Evolutionary conservation across 2,113 vertebrate species (phyloP).

Genomic region (Dasyprocta punctata): DNA sequence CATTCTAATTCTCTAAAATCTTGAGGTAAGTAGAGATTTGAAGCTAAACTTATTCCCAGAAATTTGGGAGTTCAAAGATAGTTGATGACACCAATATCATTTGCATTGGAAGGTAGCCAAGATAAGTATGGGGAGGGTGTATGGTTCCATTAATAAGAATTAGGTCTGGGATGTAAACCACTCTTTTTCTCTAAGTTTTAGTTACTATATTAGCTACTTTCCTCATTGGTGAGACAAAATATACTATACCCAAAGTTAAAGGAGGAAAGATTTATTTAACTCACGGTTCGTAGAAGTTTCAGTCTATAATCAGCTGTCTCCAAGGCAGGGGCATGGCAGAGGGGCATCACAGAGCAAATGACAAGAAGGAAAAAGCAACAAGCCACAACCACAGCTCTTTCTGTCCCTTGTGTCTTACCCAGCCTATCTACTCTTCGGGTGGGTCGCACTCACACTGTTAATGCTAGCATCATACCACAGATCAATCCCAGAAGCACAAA

Average conservation of each 20-base stretch:
- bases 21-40: background rate
- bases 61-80: background rate
- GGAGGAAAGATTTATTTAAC: background rate
- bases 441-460: background rate
- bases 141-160: background rate
- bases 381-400: background rate
- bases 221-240: background rate
- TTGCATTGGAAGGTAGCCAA: background rate
- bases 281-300: background rate
- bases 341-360: background rate
- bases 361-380: background rate
- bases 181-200: background rate
- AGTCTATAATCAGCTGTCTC: background rate
- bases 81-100: background rate
- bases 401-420: background rate
- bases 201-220: background rate
- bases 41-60: background rate
- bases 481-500: background rate
- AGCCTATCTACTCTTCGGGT: background rate
- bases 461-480: background rate
- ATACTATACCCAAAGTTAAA: background rate
- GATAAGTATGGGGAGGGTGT: background rate
- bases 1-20: conserved; percentile 23
- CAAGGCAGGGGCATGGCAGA: no score
- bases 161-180: background rate